A percentile compares a stretch with the other conserved stretches of the same genome.
These are phyloP conservation scores for Varanus salvator DNA, from an alignment of 2,113 vertebrate species.

Conservation along the genomic window DNA sequence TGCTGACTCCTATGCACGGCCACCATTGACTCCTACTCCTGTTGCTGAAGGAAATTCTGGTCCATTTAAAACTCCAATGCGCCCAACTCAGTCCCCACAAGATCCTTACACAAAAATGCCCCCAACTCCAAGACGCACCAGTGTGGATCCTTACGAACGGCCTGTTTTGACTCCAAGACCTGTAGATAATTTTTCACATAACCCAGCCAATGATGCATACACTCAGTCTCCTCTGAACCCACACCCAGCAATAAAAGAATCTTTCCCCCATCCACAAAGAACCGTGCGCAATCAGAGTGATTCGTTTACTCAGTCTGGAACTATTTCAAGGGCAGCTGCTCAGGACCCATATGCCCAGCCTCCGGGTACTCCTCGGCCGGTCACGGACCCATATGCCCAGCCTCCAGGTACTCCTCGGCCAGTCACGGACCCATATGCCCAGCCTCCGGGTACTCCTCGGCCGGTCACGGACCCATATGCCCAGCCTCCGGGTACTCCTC, in stretches of 20 bases:
- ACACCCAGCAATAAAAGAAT: constrained; percentile 83
- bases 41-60: constrained; percentile 69
- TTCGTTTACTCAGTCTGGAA: constrained; percentile 79
- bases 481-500: constrained; percentile 81
- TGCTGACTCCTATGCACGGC: constrained; percentile 86
- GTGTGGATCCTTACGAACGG: constrained; percentile 84
- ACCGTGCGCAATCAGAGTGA: constrained; percentile 77
- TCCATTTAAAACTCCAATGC: constrained; percentile 90
- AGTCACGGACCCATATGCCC: constrained; percentile 82
- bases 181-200: constrained; percentile 83
- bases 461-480: constrained; percentile 82
- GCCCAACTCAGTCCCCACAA: constrained; percentile 84
- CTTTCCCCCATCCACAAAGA: constrained; percentile 86
- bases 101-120: constrained; percentile 80
- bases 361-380: too few relatives aligned
- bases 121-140: constrained; percentile 72
- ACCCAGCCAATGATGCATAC: constrained; percentile 85
- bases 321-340: constrained; percentile 79
- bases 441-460: constrained; percentile 81
- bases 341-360: constrained; percentile 85
- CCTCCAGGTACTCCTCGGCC: constrained; percentile 81
- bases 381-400: too few relatives aligned
- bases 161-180: constrained; percentile 83
- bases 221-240: constrained; percentile 86
- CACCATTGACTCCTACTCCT: constrained; percentile 85